phyloP scores from a whole-genome alignment of 2,797 vertebrate genomes.

The Anas bernieri region DNA sequence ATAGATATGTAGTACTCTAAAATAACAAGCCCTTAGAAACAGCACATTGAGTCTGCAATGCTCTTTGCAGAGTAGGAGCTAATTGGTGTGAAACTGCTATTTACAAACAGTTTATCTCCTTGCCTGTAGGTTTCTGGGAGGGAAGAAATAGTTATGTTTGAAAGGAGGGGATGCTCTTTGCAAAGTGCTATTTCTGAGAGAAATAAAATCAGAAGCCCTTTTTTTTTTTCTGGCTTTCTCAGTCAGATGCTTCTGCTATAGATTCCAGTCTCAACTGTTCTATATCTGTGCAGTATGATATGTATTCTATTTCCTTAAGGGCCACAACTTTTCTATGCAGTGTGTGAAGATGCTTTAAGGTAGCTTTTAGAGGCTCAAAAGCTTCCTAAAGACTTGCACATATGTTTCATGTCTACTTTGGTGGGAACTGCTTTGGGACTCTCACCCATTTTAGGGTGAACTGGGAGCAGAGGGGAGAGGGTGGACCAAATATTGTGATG shows the following conservation, averaged over 20 bases:
- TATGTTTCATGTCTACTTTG: neutral
- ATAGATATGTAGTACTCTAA: slow-evolving; percentile 29
- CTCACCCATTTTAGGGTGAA: neutral
- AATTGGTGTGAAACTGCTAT: slow-evolving; percentile 60
- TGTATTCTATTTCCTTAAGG: neutral
- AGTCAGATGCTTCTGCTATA: neutral
- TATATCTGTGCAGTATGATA: neutral
- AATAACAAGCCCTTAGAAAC: slow-evolving; percentile 47
- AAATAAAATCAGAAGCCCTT: neutral
- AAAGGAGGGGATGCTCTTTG: neutral
- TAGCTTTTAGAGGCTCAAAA: neutral
- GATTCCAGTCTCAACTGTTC: neutral
- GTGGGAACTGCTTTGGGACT: neutral
- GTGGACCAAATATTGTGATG: neutral
- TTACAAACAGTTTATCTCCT: slow-evolving; percentile 55
- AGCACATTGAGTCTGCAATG: neutral
- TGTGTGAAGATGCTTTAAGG: neutral
- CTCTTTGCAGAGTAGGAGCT: slow-evolving; percentile 27
- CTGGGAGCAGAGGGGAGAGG: neutral
- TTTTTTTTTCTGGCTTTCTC: neutral
- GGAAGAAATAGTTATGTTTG: neutral
- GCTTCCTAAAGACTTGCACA: neutral
- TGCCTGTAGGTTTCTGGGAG: slow-evolving; percentile 17
- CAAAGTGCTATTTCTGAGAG: neutral
- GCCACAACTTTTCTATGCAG: neutral